A percentile compares a stretch with the other conserved stretches of the same genome.
These are phyloP conservation scores for Rachycentron canadum DNA, from an alignment of 2,797 vertebrate genomes.

Conservation along the genomic window DNA sequence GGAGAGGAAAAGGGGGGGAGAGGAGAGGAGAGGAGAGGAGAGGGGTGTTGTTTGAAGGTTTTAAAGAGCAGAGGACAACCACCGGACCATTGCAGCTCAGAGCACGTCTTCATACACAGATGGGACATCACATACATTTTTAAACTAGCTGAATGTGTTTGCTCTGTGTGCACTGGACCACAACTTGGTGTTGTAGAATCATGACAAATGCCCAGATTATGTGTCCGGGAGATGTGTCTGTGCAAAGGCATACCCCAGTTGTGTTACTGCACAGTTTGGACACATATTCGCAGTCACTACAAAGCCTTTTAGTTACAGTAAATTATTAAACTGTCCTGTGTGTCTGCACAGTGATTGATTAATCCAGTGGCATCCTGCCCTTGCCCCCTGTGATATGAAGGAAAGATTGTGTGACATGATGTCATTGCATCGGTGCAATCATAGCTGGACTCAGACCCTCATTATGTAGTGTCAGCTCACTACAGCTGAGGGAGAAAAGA, in stretches of 20 bases:
- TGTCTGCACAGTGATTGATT: constrained; percentile 64
- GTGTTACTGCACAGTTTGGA: constrained; percentile 15
- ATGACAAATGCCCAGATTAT: constrained; percentile 31
- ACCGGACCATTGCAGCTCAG: constrained; percentile 11
- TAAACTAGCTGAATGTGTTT: constrained; percentile 42
- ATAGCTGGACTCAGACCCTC: constrained; percentile 61
- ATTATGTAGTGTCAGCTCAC: constrained; percentile 58
- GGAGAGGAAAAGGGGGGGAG: constrained; percentile 7
- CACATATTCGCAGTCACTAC: constrained; percentile 8
- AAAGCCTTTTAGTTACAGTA: constrained; percentile 50
- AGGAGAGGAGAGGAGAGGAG: constrained; percentile 10
- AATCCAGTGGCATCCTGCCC: constrained; percentile 56
- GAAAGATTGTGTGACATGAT: constrained; percentile 81
- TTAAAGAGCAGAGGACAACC: constrained; percentile 25
- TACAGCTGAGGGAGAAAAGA: constrained; percentile 25
- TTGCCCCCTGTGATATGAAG: constrained; percentile 71
- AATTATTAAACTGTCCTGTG: constrained; percentile 64
- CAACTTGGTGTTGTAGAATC: constrained; percentile 26
- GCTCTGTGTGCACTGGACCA: constrained; percentile 24
- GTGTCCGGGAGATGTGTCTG: constrained; percentile 12
- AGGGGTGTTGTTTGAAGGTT: constrained; percentile 44
- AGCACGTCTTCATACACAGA: constrained; percentile 43
- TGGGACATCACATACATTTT: constrained; percentile 46
- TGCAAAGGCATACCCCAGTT: not conserved
- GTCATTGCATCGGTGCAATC: constrained; percentile 76